Base-by-base conservation (phyloP, 2,888 invertebrate genomes). In the Ganaspis brasiliensis region DNA sequence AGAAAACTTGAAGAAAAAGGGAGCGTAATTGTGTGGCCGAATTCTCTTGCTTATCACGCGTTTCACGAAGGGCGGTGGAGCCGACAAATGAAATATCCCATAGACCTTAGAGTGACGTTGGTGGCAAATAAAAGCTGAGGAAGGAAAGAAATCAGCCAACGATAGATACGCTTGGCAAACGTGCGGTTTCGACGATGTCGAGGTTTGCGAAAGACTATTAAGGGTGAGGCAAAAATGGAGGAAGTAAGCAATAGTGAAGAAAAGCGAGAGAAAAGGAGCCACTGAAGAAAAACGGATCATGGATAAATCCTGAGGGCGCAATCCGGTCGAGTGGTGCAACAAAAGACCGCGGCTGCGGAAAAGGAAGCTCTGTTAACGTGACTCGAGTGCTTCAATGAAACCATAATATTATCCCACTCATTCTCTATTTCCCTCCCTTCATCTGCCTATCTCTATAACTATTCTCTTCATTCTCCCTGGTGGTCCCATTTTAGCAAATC, bases 281-380 rank as follows among this genome's bases (percentile, higher is more conserved):
- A 24, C n/a, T 24, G 67, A 78, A 56, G 59, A 80, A 72, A 81
- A 80, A 81, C 83, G 82, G 83, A 85, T 85, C 81, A 63, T 63
- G 72, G 75, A 78, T 81, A 82, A 81, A 85, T 85, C 80, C 79
- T 80, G 81, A 79, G 75, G 82, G 81, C 80, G 79, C 81, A 81
- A 84, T 85, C 82, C 82, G 81, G 78, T 78, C 80, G 82, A 83
- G 80, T 80, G 63, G 79, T 73, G 78, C 80, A 80, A 83, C 83
- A 83, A 82, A 84, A 80, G 81, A 80, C 78, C 73, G 79, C 67
- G 79, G 75, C 79, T 78, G 79, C 77, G 83, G 77, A 82, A 82
- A 79, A 79, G 74, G 83, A 82, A 83, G 82, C 77, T 79, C 80
- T 77, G 80, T 86, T 86, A 86, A 87, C 84, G 85, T 83, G 75